phyloP scores from a whole-genome alignment of 2,797 vertebrate species.

The Betta splendens region DNA sequence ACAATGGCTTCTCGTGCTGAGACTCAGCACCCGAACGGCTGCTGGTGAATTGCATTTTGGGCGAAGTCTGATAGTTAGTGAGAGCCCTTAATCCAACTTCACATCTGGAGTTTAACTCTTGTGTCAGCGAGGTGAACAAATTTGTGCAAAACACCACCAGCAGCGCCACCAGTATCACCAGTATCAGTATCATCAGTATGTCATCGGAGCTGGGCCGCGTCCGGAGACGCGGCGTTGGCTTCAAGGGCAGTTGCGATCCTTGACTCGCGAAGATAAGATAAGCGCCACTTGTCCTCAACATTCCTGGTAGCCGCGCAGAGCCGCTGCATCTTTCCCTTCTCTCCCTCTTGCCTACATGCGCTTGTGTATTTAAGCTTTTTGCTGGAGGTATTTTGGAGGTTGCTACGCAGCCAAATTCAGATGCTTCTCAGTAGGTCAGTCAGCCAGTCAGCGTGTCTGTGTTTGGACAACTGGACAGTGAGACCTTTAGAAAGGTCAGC shows the following conservation, averaged over 20 bases:
- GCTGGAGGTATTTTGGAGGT: not conserved
- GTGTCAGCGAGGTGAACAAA: not conserved
- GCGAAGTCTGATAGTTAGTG: no score
- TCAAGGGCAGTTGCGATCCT: conserved; percentile 41
- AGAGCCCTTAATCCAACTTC: not conserved
- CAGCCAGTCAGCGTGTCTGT: conserved; percentile 24
- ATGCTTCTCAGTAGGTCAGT: conserved; percentile 44
- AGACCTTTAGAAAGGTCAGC: conserved; percentile 75
- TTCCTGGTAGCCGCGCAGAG: not conserved
- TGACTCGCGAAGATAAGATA: conserved; percentile 32
- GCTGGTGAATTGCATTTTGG: no score
- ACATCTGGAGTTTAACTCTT: not conserved
- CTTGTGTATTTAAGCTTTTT: not conserved
- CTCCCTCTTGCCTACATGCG: not conserved
- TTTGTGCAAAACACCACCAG: conserved; percentile 20
- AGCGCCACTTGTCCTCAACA: conserved; percentile 11
- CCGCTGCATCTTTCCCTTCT: not conserved
- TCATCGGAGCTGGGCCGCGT: conserved; percentile 24
- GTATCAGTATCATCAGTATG: no score
- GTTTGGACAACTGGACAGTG: conserved; percentile 65
- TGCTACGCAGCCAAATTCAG: conserved; percentile 28
- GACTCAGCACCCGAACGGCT: no score
- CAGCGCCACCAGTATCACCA: conserved; percentile 20
- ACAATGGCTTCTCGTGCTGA: no score
- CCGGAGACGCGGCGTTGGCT: conserved; percentile 40